Evolutionary conservation across 2,888 invertebrate species (phyloP).

Genomic region (Dicycla oo): DNA sequence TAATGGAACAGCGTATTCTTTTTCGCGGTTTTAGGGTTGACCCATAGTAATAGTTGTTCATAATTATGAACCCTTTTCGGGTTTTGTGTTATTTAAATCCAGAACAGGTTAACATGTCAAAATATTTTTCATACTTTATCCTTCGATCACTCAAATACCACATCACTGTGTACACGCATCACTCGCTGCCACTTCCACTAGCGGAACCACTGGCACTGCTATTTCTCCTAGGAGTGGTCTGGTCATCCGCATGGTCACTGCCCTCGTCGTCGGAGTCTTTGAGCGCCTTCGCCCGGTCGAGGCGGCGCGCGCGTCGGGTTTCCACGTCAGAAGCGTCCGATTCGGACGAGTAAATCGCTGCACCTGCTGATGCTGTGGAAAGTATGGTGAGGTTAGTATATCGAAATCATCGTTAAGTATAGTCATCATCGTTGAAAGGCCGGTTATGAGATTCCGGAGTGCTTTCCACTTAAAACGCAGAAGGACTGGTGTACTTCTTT

Average conservation of each 20-base stretch:
- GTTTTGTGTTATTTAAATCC: not conserved
- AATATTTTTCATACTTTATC: not conserved
- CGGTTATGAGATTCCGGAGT: too few relatives aligned
- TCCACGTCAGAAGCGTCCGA: constrained; percentile 96
- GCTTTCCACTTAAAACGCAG: too few relatives aligned
- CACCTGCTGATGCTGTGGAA: constrained; percentile 85
- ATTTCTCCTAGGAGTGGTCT: constrained; percentile 59
- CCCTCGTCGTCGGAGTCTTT: constrained; percentile 94
- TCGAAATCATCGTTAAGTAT: too few relatives aligned
- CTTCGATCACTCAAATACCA: not conserved
- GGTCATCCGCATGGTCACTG: constrained; percentile 72
- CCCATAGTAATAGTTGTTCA: not conserved
- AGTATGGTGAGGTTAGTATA: not conserved
- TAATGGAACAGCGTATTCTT: not conserved
- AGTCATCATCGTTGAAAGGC: too few relatives aligned
- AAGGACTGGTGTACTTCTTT: too few relatives aligned
- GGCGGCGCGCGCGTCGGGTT: constrained; percentile 92
- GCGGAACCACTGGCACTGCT: constrained; percentile 73
- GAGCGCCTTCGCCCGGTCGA: constrained; percentile 94
- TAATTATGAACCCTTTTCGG: not conserved
- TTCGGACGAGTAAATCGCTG: constrained; percentile 96
- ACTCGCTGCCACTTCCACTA: constrained; percentile 69
- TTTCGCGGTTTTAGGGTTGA: too few relatives aligned
- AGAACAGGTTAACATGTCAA: not conserved
- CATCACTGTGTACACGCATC: not conserved